phyloP scores from a whole-genome alignment of 1,140 invertebrate species.

The Psix sp. region DNA sequence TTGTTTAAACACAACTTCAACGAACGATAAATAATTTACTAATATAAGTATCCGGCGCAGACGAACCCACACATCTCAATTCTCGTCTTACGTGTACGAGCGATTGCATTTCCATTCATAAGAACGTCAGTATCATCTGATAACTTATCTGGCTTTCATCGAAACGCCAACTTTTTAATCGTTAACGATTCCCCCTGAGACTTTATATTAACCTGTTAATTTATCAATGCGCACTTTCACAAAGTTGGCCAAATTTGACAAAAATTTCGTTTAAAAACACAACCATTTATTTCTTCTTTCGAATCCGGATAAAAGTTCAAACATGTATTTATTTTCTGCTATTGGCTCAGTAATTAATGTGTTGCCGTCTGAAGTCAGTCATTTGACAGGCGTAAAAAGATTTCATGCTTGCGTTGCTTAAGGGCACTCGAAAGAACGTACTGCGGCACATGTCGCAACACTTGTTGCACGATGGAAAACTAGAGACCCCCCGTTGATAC shows the following conservation, averaged over 20 bases:
- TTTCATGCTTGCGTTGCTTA: constrained; percentile 23
- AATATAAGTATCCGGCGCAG: constrained; percentile 23
- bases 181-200: background rate
- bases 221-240: constrained; percentile 1
- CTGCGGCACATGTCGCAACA: constrained; percentile 67
- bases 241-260: background rate
- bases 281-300: background rate
- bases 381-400: constrained; percentile 48
- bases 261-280: background rate
- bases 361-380: constrained; percentile 13
- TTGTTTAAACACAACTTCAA: constrained; percentile 51
- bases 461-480: constrained; percentile 70
- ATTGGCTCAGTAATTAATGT: constrained; percentile 22
- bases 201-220: constrained; percentile 7
- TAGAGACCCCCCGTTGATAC: constrained; percentile 66
- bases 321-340: too few species aligned
- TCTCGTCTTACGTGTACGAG: background rate
- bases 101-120: constrained; percentile 40
- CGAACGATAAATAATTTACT: constrained; percentile 43
- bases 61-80: constrained; percentile 3
- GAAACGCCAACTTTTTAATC: constrained; percentile 32
- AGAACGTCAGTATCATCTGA: constrained; percentile 43
- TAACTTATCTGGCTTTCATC: constrained; percentile 35
- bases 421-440: constrained; percentile 40
- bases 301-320: too few species aligned